Evolutionary conservation across 2,113 vertebrate species (phyloP).

Genomic region (Halcyon senegalensis): DNA sequence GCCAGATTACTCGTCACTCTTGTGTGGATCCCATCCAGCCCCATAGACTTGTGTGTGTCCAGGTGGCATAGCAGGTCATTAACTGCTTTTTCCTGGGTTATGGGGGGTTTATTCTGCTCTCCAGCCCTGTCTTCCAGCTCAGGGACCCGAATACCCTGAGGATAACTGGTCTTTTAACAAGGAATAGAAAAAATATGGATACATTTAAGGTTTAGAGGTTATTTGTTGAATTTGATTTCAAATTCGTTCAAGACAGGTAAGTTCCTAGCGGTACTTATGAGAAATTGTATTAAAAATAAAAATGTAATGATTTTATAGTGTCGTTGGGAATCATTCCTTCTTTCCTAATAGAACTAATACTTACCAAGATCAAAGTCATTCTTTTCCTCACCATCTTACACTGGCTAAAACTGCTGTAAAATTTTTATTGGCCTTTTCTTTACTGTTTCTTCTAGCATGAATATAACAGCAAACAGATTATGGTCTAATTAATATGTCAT

Average conservation of each 20-base stretch:
- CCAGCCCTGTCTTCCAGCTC: no score
- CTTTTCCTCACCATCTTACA: background rate
- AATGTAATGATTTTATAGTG: background rate
- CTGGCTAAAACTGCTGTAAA: background rate
- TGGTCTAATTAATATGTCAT: background rate
- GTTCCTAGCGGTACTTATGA: background rate
- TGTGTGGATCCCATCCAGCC: no score
- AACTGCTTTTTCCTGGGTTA: no score
- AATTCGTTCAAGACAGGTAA: background rate
- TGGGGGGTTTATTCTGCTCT: no score
- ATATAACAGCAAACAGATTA: background rate
- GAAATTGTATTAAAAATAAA: background rate
- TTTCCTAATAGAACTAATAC: background rate
- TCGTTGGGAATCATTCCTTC: background rate
- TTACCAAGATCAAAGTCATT: background rate
- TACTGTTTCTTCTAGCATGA: background rate
- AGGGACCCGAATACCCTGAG: no score
- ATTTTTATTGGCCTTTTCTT: background rate
- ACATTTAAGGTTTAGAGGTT: background rate
- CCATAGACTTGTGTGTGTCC: no score
- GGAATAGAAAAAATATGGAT: background rate
- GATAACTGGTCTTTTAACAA: background rate
- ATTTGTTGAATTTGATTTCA: background rate
- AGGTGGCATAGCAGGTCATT: no score
- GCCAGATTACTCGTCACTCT: no score